A percentile compares a stretch with the other conserved stretches of the same genome.
Evolutionary conservation across 1,140 invertebrate species (phyloP).

Genomic region (Bathynomus jamesi): DNA sequence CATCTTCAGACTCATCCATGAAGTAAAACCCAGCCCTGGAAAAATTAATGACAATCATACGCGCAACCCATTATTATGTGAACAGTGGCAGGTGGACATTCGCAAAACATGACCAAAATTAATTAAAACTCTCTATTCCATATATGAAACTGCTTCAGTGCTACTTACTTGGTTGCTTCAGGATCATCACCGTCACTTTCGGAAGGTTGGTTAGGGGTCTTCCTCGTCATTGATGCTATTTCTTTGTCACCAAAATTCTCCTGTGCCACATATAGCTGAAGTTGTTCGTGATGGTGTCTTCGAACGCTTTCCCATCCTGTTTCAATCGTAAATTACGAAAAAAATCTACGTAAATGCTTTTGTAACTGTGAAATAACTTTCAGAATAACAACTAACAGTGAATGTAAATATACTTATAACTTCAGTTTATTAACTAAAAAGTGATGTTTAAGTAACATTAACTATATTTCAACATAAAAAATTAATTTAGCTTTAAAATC

Average conservation of each 20-base stretch:
- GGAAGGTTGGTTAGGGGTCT: background rate
- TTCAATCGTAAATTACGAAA: slow-evolving; percentile 24
- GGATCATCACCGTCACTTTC: slow-evolving; percentile 16
- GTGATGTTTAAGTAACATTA: too few relatives aligned
- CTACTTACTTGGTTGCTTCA: slow-evolving; percentile 19
- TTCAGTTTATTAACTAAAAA: too few relatives aligned
- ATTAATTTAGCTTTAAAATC: too few relatives aligned
- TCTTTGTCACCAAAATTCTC: slow-evolving; percentile 32
- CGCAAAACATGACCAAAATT: background rate
- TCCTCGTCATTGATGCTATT: slow-evolving; percentile 8
- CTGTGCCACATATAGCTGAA: slow-evolving; percentile 67
- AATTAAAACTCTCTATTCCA: too few relatives aligned
- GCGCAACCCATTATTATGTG: background rate
- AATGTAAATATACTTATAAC: too few relatives aligned
- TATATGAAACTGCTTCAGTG: too few relatives aligned
- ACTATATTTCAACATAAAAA: too few relatives aligned
- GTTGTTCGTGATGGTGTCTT: slow-evolving; percentile 68
- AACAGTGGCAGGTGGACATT: background rate
- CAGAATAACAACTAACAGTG: too few relatives aligned
- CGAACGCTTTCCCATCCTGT: slow-evolving; percentile 74
- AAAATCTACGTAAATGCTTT: background rate
- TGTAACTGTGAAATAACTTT: background rate
- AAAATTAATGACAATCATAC: background rate
- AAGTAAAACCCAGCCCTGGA: slow-evolving; percentile 26
- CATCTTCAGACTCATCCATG: slow-evolving; percentile 30